Evolutionary conservation across 2,797 vertebrate genomes (phyloP).

Genomic region (Otus scops): DNA sequence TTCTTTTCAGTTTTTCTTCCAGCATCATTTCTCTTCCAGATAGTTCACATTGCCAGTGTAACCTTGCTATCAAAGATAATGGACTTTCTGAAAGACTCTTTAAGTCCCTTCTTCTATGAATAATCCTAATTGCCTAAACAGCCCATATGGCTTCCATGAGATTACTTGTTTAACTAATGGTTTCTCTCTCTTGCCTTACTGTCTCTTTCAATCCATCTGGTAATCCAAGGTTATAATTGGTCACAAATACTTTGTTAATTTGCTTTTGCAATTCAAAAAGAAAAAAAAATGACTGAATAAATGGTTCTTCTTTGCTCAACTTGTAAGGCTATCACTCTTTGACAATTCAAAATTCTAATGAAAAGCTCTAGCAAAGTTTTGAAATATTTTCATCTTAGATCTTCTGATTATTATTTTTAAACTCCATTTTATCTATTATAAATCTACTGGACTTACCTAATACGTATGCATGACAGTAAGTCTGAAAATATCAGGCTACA

Average conservation of each 20-base stretch:
- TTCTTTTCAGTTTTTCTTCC: not conserved
- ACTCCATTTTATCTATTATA: not conserved
- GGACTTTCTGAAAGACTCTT: constrained; percentile 24
- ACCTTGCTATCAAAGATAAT: constrained; percentile 50
- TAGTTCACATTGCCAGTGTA: not conserved
- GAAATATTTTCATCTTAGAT: not conserved
- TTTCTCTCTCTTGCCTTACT: constrained; percentile 24
- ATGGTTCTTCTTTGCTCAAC: not conserved
- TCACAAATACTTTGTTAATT: constrained; percentile 11
- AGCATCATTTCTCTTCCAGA: not conserved
- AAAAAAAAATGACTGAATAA: not conserved
- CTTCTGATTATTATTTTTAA: not conserved
- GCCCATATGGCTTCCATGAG: constrained; percentile 48
- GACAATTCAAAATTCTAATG: not conserved
- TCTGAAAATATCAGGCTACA: not conserved
- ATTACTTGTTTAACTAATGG: constrained; percentile 54
- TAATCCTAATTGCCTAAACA: constrained; percentile 58
- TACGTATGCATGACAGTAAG: not conserved
- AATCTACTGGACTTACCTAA: not conserved
- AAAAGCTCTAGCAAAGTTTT: not conserved
- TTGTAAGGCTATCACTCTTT: not conserved
- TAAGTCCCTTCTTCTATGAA: constrained; percentile 30
- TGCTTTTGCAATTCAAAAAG: not conserved
- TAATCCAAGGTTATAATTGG: constrained; percentile 24
- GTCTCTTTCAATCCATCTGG: constrained; percentile 47